phyloP scores from a whole-genome alignment of 2,888 invertebrate species.

The Dryococelus australis region DNA sequence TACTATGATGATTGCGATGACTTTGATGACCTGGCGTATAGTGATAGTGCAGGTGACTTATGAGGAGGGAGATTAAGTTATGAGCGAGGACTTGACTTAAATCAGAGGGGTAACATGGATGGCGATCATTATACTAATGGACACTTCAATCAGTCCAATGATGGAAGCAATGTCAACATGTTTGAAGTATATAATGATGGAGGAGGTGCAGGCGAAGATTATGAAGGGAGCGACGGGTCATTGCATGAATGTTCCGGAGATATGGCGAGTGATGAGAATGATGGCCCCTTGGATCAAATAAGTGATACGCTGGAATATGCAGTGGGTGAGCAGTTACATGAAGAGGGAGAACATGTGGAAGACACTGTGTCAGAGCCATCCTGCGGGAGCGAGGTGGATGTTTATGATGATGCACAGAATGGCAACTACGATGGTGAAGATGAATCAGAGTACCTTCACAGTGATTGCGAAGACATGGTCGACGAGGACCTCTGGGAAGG shows the following conservation, averaged over 20 bases:
- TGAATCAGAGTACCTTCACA: background rate
- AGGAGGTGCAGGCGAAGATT: background rate
- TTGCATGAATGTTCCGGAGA: background rate
- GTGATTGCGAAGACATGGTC: no score
- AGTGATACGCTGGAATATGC: background rate
- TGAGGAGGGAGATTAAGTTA: no score
- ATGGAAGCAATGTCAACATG: background rate
- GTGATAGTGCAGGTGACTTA: no score
- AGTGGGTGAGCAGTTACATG: no score
- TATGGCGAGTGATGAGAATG: background rate
- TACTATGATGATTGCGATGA: background rate
- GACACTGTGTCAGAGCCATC: background rate
- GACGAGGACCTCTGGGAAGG: background rate
- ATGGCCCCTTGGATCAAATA: background rate
- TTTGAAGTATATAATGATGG: background rate
- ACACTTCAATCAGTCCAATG: background rate
- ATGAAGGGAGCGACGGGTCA: background rate
- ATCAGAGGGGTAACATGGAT: background rate
- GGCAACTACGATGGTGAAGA: background rate
- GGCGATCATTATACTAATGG: background rate
- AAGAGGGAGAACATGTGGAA: background rate
- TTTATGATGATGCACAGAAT: background rate
- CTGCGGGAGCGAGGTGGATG: background rate
- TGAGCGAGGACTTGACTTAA: background rate
- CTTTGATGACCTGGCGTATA: background rate